Percentiles rank a stretch among this genome's conserved stretches.
Conservation (phyloP, 1,140 invertebrate species). For the Luehdorfia chinensis region DNA sequence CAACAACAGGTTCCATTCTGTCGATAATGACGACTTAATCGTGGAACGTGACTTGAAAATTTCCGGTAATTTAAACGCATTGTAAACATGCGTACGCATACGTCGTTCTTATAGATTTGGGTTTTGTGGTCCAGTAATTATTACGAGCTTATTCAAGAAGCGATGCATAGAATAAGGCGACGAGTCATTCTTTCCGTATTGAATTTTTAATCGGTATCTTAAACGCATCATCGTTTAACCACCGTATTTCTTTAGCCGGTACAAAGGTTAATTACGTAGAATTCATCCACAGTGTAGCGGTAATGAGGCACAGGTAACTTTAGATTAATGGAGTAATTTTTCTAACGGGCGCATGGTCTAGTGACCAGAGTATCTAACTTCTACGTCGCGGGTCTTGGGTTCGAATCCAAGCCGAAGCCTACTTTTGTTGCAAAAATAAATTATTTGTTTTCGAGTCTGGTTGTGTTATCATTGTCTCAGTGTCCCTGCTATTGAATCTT, state of each 20-base stretch:
- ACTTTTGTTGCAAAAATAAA: no score
- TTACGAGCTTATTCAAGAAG: slow-evolving; percentile 1
- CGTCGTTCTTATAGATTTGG: not conserved
- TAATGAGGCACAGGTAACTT: no score
- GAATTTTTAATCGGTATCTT: not conserved
- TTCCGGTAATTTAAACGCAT: slow-evolving; percentile 15
- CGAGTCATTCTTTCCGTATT: slow-evolving; percentile 2
- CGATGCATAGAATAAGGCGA: not conserved
- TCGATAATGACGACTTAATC: slow-evolving; percentile 15
- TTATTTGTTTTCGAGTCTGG: no score
- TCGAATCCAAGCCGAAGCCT: no score
- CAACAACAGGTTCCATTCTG: slow-evolving; percentile 9
- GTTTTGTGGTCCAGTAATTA: slow-evolving; percentile 15
- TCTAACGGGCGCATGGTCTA: no score
- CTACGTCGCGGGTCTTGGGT: no score
- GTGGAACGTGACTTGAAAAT: slow-evolving; percentile 15
- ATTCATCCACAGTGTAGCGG: no score
- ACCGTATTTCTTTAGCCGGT: not conserved
- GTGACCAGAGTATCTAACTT: no score
- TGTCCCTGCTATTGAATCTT: no score
- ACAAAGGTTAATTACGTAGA: no score
- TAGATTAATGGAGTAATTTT: no score
- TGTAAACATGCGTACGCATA: slow-evolving; percentile 15
- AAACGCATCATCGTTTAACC: not conserved
- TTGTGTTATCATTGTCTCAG: no score